Conservation (phyloP, 1,140 invertebrate species). For the Ceratosolen fusciceps region DNA sequence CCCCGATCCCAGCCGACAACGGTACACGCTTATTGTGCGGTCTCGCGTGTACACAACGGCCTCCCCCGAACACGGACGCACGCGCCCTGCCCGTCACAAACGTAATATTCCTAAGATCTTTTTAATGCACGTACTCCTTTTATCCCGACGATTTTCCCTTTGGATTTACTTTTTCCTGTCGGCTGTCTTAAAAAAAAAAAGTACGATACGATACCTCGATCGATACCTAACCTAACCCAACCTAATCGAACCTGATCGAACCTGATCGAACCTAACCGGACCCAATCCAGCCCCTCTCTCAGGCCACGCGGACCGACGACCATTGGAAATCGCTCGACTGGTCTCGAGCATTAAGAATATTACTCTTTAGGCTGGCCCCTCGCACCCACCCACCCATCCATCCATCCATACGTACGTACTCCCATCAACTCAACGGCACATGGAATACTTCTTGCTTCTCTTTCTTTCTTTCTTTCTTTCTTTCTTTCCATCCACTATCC, state of each 20-base stretch:
- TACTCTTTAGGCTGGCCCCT: neutral
- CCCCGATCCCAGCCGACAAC: neutral
- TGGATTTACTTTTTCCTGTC: neutral
- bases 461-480: no score
- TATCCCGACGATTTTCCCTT: neutral
- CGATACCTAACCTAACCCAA: no score
- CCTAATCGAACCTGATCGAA: no score
- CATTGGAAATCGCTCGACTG: neutral
- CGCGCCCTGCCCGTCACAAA: neutral
- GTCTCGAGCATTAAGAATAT: neutral
- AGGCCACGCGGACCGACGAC: neutral
- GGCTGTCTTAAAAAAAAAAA: neutral
- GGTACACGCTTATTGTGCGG: neutral
- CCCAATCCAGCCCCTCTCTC: no score
- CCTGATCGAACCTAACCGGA: no score
- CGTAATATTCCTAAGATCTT: conserved; percentile 1
- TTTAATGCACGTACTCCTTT: neutral
- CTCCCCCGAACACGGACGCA: no score
- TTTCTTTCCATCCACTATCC: neutral
- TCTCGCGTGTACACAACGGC: neutral
- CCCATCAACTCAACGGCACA: neutral
- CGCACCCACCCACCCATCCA: no score
- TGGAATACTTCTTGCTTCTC: no score
- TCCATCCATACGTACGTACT: neutral
- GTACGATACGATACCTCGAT: neutral